Evolutionary conservation across 2,888 invertebrate species (phyloP).

Genomic region (Ctenicera cuprea): DNA sequence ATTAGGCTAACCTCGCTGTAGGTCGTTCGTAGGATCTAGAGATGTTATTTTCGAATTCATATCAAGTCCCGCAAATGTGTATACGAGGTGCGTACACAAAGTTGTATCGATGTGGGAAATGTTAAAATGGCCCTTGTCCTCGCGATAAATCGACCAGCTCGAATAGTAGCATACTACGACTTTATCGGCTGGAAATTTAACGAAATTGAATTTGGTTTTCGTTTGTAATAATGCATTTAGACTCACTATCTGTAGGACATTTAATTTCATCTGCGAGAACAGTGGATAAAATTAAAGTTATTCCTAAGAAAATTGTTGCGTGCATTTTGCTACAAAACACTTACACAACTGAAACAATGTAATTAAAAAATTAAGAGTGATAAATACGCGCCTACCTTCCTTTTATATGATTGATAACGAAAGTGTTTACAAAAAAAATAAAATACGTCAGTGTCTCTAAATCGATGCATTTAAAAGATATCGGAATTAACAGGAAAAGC

Average conservation of each 20-base stretch:
- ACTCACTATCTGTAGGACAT: conserved; percentile 7
- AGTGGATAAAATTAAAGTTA: too few relatives aligned
- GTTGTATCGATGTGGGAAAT: conserved; percentile 71
- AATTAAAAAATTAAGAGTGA: too few relatives aligned
- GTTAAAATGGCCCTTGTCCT: conserved; percentile 69
- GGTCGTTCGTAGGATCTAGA: conserved; percentile 70
- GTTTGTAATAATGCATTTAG: neutral
- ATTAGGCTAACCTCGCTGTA: conserved; percentile 55
- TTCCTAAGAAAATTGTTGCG: neutral
- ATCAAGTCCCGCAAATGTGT: conserved; percentile 74
- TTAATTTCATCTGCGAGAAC: neutral
- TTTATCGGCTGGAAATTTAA: conserved; percentile 54
- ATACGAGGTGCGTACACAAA: conserved; percentile 75
- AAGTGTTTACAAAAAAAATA: too few relatives aligned
- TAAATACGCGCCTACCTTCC: too few relatives aligned
- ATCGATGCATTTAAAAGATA: too few relatives aligned
- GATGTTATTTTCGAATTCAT: conserved; percentile 70
- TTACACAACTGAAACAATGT: too few relatives aligned
- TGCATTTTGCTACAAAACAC: neutral
- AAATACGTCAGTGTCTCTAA: too few relatives aligned
- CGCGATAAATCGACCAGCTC: conserved; percentile 73
- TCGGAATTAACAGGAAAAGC: too few relatives aligned
- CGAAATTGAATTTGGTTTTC: neutral
- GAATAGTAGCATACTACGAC: conserved; percentile 74
- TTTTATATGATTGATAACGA: too few relatives aligned